Percentiles rank a stretch among this genome's conserved stretches.
Evolutionary conservation across 2,888 invertebrate species (phyloP).

Genomic region (Hirtodrosophila histrioides): DNA sequence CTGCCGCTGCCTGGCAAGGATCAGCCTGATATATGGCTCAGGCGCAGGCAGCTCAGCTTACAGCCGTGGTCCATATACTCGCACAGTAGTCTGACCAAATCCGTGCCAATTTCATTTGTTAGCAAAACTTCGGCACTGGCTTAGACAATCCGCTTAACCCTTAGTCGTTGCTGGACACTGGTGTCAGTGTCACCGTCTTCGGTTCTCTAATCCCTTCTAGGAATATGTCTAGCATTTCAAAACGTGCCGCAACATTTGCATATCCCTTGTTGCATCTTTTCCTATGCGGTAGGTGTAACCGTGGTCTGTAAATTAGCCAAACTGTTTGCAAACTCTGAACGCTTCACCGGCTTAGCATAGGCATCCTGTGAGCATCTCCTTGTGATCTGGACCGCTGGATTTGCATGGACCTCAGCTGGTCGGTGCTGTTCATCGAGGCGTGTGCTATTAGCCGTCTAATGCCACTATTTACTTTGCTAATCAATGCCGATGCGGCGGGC

Average conservation of each 20-base stretch:
- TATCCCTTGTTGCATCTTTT: neutral
- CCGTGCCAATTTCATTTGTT: conserved; percentile 71
- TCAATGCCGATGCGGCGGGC: conserved; percentile 44
- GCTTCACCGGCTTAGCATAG: conserved; percentile 31
- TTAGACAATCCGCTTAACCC: conserved; percentile 71
- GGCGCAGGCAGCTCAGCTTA: conserved; percentile 20
- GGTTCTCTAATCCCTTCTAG: conserved; percentile 49
- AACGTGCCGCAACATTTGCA: conserved; percentile 58
- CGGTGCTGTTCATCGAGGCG: conserved; percentile 40
- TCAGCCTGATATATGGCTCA: conserved; percentile 47
- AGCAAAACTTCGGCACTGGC: conserved; percentile 44
- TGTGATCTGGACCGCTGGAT: conserved; percentile 23
- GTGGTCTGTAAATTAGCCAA: conserved; percentile 64
- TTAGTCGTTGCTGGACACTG: conserved; percentile 32
- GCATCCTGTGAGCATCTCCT: conserved; percentile 20
- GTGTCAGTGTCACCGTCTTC: conserved; percentile 21
- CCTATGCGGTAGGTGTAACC: conserved; percentile 36
- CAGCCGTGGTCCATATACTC: conserved; percentile 4
- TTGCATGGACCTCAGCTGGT: conserved; percentile 9
- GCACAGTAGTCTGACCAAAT: conserved; percentile 32
- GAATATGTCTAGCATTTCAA: conserved; percentile 53
- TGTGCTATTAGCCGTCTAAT: conserved; percentile 50
- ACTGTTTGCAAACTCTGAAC: conserved; percentile 68
- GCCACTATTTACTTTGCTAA: conserved; percentile 58
- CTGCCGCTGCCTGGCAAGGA: conserved; percentile 19